Conservation (phyloP, 2,797 vertebrate species). For the Hozukius guyotensis region DNA sequence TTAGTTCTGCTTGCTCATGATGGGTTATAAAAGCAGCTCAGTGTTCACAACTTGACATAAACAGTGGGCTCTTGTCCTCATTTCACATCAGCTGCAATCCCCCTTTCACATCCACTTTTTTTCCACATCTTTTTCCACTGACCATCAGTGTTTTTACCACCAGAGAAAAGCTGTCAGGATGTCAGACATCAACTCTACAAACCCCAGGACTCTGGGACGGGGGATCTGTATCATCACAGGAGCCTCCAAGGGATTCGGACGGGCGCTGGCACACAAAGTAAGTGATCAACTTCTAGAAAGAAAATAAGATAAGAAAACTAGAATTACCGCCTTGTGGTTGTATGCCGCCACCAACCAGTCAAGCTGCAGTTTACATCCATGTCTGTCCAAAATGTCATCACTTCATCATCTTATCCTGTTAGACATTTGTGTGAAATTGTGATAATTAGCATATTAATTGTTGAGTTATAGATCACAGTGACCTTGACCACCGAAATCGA, state of each 20-base stretch:
- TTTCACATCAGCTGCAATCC: neutral
- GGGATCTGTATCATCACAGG: conserved; percentile 84
- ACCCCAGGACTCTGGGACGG: conserved; percentile 53
- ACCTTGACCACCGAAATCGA: too few relatives aligned
- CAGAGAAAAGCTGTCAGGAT: neutral
- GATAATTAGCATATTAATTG: too few relatives aligned
- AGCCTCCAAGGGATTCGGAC: conserved; percentile 87
- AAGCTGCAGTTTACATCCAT: too few relatives aligned
- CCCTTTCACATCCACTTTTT: neutral
- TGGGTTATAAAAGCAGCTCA: conserved; percentile 21
- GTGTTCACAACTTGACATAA: neutral
- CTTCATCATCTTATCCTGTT: too few relatives aligned
- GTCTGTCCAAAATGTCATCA: too few relatives aligned
- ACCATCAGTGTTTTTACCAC: neutral
- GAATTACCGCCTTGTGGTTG: too few relatives aligned
- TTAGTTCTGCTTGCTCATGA: conserved; percentile 5
- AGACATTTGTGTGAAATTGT: too few relatives aligned
- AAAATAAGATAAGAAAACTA: neutral
- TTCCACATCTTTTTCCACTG: neutral
- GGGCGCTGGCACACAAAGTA: conserved; percentile 63
- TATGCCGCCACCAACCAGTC: too few relatives aligned
- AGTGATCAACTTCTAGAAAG: neutral
- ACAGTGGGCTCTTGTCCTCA: neutral
- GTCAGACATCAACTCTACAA: neutral
- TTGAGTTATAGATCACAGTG: too few relatives aligned